Percentiles rank a stretch among this genome's conserved stretches.
Conservation (phyloP, 2,113 vertebrate species). For the Xenotilapia flavipinnis region DNA sequence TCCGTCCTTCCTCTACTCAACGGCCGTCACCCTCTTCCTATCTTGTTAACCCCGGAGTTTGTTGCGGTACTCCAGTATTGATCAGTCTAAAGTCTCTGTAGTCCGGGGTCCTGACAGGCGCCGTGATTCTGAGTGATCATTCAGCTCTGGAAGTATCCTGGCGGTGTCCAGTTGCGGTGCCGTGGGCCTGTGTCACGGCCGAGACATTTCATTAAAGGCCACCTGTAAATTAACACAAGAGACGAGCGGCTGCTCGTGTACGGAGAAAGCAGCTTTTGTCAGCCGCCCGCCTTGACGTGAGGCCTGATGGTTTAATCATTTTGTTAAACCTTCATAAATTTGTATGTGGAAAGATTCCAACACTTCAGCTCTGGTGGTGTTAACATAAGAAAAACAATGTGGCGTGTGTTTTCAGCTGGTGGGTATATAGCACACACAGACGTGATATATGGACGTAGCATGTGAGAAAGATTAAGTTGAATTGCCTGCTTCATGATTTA, state of each 20-base stretch:
- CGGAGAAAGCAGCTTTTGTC: constrained; percentile 28
- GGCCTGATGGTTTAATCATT: constrained; percentile 46
- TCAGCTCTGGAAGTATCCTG: neutral
- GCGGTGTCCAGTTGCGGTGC: neutral
- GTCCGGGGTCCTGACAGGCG: neutral
- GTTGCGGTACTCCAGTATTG: neutral
- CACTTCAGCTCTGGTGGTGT: constrained; percentile 9
- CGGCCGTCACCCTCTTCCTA: neutral
- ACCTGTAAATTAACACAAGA: constrained; percentile 35
- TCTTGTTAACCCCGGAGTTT: neutral
- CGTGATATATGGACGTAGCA: constrained; percentile 48
- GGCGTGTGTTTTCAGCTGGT: constrained; percentile 51
- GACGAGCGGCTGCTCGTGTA: neutral
- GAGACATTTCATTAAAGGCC: constrained; percentile 47
- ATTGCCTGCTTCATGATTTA: constrained; percentile 42
- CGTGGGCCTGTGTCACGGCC: neutral
- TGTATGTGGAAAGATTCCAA: constrained; percentile 28
- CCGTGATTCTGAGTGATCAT: neutral
- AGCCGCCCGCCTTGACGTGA: constrained; percentile 3
- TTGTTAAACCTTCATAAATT: constrained; percentile 24
- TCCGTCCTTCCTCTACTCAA: neutral
- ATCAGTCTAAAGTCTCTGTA: constrained; percentile 4
- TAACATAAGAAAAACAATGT: constrained; percentile 53
- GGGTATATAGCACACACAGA: neutral
- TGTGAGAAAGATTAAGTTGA: constrained; percentile 61